These are phyloP conservation scores for Cyanoliseus patagonus DNA, from an alignment of 2,113 vertebrate genomes.

Conservation along the genomic window DNA sequence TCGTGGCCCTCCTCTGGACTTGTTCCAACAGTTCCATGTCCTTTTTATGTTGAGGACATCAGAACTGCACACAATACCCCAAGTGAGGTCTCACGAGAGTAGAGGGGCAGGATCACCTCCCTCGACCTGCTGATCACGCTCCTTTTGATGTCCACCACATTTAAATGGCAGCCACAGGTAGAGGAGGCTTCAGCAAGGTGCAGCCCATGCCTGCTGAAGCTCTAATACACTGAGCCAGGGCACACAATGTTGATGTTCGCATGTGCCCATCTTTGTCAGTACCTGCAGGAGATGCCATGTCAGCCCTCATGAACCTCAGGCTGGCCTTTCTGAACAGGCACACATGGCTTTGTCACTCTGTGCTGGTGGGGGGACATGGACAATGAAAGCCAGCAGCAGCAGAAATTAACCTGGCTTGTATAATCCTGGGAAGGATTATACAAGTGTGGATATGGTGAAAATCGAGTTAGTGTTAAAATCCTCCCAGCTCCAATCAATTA, in stretches of 20 bases:
- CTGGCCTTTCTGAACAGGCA: background rate
- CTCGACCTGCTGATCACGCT: too few species aligned
- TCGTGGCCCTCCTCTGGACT: too few species aligned
- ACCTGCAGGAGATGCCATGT: fast-evolving
- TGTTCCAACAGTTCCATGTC: too few species aligned
- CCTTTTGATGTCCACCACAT: background rate
- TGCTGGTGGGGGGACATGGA: background rate
- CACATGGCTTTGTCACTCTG: background rate
- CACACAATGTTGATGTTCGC: fast-evolving
- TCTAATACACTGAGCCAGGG: fast-evolving
- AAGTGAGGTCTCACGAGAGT: too few species aligned
- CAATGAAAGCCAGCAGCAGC: background rate
- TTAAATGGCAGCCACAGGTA: background rate
- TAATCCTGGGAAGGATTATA: background rate
- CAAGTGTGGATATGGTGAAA: background rate
- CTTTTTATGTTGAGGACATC: too few species aligned
- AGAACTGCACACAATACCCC: too few species aligned
- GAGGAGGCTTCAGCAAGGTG: background rate
- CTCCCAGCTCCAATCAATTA: background rate
- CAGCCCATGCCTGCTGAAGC: background rate
- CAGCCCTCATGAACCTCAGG: background rate
- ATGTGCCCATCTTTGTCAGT: background rate
- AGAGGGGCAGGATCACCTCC: too few species aligned
- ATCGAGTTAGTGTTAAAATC: background rate
- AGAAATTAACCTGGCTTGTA: background rate